Conservation (phyloP, 2,113 vertebrate species). For the Calidris pygmaea region DNA sequence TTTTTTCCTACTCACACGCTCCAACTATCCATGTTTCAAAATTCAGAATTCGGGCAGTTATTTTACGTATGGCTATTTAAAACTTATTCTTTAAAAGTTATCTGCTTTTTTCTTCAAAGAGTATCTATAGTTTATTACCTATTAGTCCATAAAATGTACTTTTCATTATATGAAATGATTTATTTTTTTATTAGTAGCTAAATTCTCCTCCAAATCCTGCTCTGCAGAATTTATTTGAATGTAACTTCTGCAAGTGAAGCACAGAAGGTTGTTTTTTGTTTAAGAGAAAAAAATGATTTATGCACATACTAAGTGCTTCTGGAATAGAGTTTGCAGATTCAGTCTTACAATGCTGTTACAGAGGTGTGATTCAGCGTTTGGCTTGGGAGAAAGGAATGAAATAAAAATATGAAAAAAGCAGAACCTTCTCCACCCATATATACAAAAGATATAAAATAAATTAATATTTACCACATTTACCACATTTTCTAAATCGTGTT, state of each 20-base stretch:
- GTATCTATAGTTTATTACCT: background rate
- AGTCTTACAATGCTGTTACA: background rate
- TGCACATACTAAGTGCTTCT: background rate
- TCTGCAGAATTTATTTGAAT: background rate
- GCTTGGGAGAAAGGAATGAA: background rate
- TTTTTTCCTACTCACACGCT: background rate
- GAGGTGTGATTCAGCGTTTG: background rate
- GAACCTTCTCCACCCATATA: background rate
- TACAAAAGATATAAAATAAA: background rate
- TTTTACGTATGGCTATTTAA: background rate
- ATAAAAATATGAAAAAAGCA: background rate
- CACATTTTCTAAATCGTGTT: background rate
- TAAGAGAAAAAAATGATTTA: constrained; percentile 12
- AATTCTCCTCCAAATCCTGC: background rate
- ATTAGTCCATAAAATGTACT: background rate
- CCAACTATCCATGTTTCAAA: background rate
- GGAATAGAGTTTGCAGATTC: constrained; percentile 9
- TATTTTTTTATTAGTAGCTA: background rate
- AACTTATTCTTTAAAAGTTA: background rate
- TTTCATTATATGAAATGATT: background rate
- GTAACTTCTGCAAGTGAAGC: background rate
- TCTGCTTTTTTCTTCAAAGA: background rate
- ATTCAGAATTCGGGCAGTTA: background rate
- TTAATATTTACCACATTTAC: background rate
- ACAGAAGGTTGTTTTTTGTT: background rate